Conservation (phyloP, 2,888 invertebrate genomes). For the Corythucha ciliata region DNA sequence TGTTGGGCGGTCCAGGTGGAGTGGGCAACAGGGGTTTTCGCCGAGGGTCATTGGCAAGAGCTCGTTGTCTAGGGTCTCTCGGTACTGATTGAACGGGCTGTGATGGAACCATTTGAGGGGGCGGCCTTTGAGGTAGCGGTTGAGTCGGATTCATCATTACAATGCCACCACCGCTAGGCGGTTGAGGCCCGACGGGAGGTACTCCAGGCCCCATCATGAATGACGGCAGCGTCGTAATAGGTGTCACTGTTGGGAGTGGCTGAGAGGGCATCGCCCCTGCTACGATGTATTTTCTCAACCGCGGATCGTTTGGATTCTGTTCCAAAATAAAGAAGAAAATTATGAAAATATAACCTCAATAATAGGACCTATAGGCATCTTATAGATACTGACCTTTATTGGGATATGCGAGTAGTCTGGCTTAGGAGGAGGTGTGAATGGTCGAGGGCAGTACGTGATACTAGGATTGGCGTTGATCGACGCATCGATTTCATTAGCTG, state of each 20-base stretch:
- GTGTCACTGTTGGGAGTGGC: not conserved
- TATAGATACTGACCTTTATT: slow-evolving; percentile 27
- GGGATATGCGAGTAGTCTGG: slow-evolving; percentile 33
- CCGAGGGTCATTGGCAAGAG: slow-evolving; percentile 27
- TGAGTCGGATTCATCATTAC: not conserved
- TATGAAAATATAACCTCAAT: not conserved
- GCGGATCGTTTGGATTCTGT: slow-evolving; percentile 31
- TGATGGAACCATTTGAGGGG: not conserved
- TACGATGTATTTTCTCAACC: slow-evolving; percentile 23
- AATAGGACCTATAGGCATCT: not conserved
- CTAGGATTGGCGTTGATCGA: slow-evolving; percentile 68
- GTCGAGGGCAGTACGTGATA: slow-evolving; percentile 52
- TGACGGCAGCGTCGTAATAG: slow-evolving; percentile 7
- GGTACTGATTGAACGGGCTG: not conserved
- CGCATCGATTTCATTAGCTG: slow-evolving; percentile 79
- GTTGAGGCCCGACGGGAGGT: not conserved
- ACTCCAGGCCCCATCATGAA: not conserved
- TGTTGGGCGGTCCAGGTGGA: no score
- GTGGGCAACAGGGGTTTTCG: slow-evolving; percentile 13
- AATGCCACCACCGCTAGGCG: not conserved
- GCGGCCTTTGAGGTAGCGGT: no score
- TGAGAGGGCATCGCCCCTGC: slow-evolving; percentile 1
- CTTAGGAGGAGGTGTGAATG: slow-evolving; percentile 27
- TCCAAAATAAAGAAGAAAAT: slow-evolving; percentile 5
- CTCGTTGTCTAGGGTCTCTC: slow-evolving; percentile 30